A percentile compares a stretch with the other conserved stretches of the same genome.
phyloP scores from a whole-genome alignment of 2,797 vertebrate species.

The Mormyrus hasselquistii region DNA sequence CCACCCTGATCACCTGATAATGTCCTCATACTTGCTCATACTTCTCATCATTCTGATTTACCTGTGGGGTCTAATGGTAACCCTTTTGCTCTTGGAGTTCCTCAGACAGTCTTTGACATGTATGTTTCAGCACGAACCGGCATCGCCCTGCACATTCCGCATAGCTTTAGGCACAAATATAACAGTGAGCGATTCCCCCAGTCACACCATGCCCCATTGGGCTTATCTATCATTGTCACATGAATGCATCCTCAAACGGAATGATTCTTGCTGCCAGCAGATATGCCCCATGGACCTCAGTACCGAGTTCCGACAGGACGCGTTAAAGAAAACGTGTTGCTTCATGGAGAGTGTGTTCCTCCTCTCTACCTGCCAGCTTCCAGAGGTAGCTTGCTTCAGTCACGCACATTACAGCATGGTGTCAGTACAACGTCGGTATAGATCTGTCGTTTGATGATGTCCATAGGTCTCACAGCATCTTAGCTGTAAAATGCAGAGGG shows the following conservation, averaged over 20 bases:
- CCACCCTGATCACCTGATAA: neutral
- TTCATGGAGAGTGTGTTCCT: slow-evolving; percentile 36
- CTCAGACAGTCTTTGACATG: neutral
- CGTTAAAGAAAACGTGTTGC: slow-evolving; percentile 53
- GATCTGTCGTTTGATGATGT: neutral
- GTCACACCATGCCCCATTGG: neutral
- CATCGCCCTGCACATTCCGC: neutral
- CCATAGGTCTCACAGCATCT: neutral
- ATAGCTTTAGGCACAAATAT: neutral
- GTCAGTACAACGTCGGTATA: neutral
- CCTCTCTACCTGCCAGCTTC: slow-evolving; percentile 35
- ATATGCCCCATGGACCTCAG: slow-evolving; percentile 39
- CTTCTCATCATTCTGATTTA: neutral
- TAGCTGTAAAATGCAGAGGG: neutral
- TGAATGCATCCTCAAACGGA: neutral
- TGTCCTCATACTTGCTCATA: neutral
- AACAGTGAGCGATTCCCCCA: neutral
- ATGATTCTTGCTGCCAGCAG: neutral
- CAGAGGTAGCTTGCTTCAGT: slow-evolving; percentile 26
- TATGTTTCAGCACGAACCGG: neutral
- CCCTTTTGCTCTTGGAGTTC: neutral
- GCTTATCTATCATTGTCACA: slow-evolving; percentile 8
- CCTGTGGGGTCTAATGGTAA: neutral
- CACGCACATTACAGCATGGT: neutral
- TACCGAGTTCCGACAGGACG: slow-evolving; percentile 53